Conservation (phyloP, 1,140 invertebrate species). For the Drosophila ironensis region DNA sequence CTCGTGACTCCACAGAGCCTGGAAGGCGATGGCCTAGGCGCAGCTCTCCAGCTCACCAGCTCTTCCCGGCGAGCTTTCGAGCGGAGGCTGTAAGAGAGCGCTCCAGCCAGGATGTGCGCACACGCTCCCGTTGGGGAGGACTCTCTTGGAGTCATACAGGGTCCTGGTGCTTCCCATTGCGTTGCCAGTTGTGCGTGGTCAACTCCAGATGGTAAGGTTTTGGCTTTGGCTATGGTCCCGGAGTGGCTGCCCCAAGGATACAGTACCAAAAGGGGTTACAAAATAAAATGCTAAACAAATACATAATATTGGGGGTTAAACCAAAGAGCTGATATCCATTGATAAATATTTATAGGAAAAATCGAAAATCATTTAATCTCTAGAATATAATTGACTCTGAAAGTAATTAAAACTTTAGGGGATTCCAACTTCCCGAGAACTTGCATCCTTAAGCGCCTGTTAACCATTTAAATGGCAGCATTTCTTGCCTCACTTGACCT, state of each 20-base stretch:
- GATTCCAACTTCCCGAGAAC: no score
- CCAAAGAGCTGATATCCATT: no score
- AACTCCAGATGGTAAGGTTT: constrained; percentile 6
- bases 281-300: no score
- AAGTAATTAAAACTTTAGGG: no score
- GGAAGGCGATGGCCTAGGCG: constrained; percentile 18
- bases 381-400: no score
- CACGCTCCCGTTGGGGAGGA: background rate
- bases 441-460: no score
- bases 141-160: constrained; percentile 15
- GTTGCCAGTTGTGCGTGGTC: constrained; percentile 19
- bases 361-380: no score
- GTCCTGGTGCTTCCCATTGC: constrained; percentile 13
- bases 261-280: no score
- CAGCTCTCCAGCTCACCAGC: constrained; percentile 34
- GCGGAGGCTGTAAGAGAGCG: constrained; percentile 36
- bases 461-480: no score
- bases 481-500: constrained; percentile 25
- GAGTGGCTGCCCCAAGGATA: background rate
- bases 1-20: constrained; percentile 33
- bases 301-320: no score
- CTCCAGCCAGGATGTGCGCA: constrained; percentile 7
- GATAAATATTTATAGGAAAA: no score
- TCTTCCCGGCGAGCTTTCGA: constrained; percentile 26
- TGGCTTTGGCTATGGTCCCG: background rate